Conservation (phyloP, 2,113 vertebrate genomes). For the Salvelinus alpinus region DNA sequence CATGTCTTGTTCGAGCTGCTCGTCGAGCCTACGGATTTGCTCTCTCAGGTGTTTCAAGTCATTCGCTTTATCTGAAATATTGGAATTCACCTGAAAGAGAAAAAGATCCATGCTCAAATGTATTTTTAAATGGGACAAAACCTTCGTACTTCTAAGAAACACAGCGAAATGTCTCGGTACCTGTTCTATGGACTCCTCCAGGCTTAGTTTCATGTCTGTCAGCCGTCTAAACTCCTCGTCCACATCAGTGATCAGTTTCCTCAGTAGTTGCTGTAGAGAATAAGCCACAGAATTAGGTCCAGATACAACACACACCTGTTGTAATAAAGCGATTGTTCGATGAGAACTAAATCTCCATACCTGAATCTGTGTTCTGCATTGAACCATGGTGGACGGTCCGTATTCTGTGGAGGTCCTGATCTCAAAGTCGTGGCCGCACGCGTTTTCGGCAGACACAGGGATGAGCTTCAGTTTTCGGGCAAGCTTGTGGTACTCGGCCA, state of each 20-base stretch:
- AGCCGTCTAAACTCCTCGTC: slow-evolving; percentile 72
- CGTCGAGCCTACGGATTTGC: slow-evolving; percentile 74
- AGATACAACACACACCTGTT: background rate
- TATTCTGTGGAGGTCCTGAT: slow-evolving; percentile 83
- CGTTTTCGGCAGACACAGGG: slow-evolving; percentile 86
- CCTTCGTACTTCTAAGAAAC: no score
- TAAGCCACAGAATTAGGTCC: background rate
- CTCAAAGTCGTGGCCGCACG: slow-evolving; percentile 87
- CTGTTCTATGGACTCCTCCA: slow-evolving; percentile 69
- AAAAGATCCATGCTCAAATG: no score
- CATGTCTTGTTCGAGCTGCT: slow-evolving; percentile 63
- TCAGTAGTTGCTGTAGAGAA: slow-evolving; percentile 66
- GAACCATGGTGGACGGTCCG: slow-evolving; percentile 73
- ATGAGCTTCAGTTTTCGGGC: slow-evolving; percentile 94
- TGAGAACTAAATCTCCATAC: slow-evolving; percentile 60
- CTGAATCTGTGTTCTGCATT: slow-evolving; percentile 84
- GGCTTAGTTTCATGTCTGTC: slow-evolving; percentile 64
- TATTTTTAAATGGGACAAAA: no score
- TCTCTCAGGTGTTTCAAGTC: slow-evolving; percentile 74
- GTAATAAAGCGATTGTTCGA: background rate
- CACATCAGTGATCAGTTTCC: slow-evolving; percentile 68
- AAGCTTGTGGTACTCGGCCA: slow-evolving; percentile 89
- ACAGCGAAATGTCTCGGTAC: background rate
- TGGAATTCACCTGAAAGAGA: slow-evolving; percentile 49
- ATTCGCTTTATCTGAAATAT: slow-evolving; percentile 71